These are phyloP conservation scores for Cottus gobio DNA, from an alignment of 2,113 vertebrate genomes.

Conservation along the genomic window DNA sequence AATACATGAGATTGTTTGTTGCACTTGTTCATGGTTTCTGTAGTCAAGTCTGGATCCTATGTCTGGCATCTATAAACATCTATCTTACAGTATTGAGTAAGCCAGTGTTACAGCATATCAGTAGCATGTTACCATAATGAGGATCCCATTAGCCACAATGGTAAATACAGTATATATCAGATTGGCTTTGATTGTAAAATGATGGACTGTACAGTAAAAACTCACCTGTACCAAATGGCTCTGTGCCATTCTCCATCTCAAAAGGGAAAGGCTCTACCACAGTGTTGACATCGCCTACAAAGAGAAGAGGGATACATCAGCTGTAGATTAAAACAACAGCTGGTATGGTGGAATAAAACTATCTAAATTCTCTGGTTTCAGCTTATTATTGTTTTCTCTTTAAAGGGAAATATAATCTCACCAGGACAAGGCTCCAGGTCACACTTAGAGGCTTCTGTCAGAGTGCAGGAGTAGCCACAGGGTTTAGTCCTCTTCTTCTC, in stretches of 20 bases:
- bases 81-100: not conserved
- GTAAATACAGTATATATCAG: not conserved
- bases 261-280: constrained; percentile 81
- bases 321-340: not conserved
- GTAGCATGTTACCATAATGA: not conserved
- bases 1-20: not conserved
- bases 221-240: constrained; percentile 88
- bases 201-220: constrained; percentile 9
- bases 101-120: not conserved
- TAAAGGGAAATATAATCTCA: constrained; percentile 60
- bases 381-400: not conserved
- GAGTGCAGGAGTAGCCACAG: constrained; percentile 90
- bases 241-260: constrained; percentile 85
- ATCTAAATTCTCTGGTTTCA: not conserved
- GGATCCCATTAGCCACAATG: not conserved
- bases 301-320: constrained; percentile 5
- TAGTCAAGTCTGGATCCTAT: not conserved
- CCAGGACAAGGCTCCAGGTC: constrained; percentile 87
- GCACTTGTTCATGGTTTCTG: not conserved
- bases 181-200: not conserved
- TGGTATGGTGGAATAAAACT: not conserved
- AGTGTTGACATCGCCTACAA: constrained; percentile 78
- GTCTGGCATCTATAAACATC: not conserved
- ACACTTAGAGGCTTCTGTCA: constrained; percentile 87
- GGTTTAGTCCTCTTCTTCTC: constrained; percentile 89